Evolutionary conservation across 2,113 vertebrate genomes (phyloP).

Genomic region (Microtus montanus): DNA sequence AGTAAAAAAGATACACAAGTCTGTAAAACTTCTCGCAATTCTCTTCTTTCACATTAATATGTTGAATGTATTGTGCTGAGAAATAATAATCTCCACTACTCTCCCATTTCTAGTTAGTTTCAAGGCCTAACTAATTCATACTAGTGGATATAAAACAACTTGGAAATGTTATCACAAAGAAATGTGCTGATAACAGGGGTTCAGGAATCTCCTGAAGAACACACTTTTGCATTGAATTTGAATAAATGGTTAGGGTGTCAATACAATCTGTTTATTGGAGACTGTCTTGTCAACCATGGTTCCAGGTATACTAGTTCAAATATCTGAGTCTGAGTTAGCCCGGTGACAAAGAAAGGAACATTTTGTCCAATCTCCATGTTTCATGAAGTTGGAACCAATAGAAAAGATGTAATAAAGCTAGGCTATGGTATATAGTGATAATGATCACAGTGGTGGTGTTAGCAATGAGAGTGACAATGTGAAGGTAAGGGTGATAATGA

Average conservation of each 20-base stretch:
- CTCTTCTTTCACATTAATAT: not conserved
- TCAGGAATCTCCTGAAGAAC: not conserved
- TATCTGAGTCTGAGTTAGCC: not conserved
- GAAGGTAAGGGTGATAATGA: not conserved
- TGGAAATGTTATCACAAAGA: not conserved
- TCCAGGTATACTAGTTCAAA: not conserved
- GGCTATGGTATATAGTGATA: not conserved
- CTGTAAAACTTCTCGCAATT: not conserved
- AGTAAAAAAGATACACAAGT: slow-evolving; percentile 33
- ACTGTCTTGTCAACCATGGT: accelerated
- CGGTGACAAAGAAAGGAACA: not conserved
- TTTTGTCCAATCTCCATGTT: not conserved
- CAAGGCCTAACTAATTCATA: not conserved
- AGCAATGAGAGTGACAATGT: not conserved
- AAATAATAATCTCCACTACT: not conserved
- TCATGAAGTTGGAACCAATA: not conserved
- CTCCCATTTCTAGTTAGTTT: not conserved
- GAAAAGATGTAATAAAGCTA: not conserved
- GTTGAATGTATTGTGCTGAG: not conserved
- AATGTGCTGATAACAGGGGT: not conserved
- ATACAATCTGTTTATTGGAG: not conserved
- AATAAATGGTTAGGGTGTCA: not conserved
- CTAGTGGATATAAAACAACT: not conserved
- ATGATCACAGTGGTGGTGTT: not conserved
- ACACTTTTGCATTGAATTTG: not conserved